Evolutionary conservation across 2,113 vertebrate species (phyloP).

Genomic region (Acinonyx jubatus): DNA sequence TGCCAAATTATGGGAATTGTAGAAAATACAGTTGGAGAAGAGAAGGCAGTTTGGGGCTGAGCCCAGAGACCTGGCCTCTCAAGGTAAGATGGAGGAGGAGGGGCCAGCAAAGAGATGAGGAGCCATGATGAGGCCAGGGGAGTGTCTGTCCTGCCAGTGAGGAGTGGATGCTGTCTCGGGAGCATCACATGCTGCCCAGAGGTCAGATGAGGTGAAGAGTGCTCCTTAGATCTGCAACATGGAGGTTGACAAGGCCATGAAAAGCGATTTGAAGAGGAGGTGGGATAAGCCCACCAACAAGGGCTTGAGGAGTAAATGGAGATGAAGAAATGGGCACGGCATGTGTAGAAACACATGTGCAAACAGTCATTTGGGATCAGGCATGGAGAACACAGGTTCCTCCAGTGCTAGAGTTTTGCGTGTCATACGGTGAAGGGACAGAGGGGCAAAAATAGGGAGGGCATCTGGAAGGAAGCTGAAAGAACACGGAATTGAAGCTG

Average conservation of each 20-base stretch:
- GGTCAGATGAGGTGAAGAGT: no score
- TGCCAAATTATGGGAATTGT: neutral
- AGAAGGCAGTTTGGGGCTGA: neutral
- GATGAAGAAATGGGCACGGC: neutral
- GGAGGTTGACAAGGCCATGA: neutral
- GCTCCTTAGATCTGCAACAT: fast-evolving
- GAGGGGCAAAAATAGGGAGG: neutral
- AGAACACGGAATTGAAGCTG: neutral
- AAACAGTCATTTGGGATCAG: neutral
- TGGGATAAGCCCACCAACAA: neutral
- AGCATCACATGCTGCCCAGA: no score
- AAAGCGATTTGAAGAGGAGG: neutral
- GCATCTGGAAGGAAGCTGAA: neutral
- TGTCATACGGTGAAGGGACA: neutral
- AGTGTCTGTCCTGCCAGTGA: neutral
- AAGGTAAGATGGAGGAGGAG: neutral
- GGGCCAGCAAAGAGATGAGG: neutral
- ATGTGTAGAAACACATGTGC: fast-evolving
- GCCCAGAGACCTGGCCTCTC: neutral
- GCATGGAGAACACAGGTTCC: neutral
- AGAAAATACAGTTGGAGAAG: neutral
- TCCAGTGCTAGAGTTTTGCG: neutral
- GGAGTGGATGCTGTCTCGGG: neutral
- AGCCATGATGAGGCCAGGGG: neutral
- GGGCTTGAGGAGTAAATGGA: neutral